Evolutionary conservation across 1,140 invertebrate genomes (phyloP), one percentile per base, ranked within the genome.

Genomic region (Myzus persicae): DNA sequence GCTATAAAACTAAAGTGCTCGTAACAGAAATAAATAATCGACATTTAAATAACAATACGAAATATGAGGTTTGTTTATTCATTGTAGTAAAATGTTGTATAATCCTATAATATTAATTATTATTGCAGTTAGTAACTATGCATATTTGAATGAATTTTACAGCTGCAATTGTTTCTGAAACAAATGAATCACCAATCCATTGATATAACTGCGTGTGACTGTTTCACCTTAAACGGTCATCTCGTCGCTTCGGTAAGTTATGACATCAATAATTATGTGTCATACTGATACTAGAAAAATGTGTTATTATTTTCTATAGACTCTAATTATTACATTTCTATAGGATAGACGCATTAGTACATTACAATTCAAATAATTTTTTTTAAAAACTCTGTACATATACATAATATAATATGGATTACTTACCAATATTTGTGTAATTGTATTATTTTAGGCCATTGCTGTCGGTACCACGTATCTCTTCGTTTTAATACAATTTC

Each of bases 11-110:
- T 44, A 91, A 91, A 82, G 36, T 82, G 22, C 40, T 91, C 38
- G 67, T 91, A 26, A 82, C 90, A n/a, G 90, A 91, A 44, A 81
- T 81, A 81, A 81, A 91, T 82, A 76, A 91, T 36, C 90, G 90
- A 9, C 18, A 91, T 91, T 46, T 91, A n/a, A 44, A 91, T n/a
- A 46, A 82, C 40, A 82, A 46, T 36, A 76, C 59, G 22, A 91
- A 91, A 82, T 48, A 46, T 26, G 90, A 91, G 59, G 90, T 91
- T 2, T 48, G 67, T 82, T 42, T n/a, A 26, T 90, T 20, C 48
- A 7, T 85, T 26, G 26, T n/a, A 38, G 26, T 48, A 48, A 20
- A 8, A 36, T 36, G 6, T 46, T 22, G n/a, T 48, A 88, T 7
- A 22, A 88, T 88, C n/a, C n/a, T n/a, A n/a, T n/a, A n/a, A n/a